Percentiles rank a stretch among this genome's conserved stretches.
These are phyloP conservation scores for Acanthosepion pharaonis DNA, from an alignment of 2,888 invertebrate genomes.

Conservation along the genomic window DNA sequence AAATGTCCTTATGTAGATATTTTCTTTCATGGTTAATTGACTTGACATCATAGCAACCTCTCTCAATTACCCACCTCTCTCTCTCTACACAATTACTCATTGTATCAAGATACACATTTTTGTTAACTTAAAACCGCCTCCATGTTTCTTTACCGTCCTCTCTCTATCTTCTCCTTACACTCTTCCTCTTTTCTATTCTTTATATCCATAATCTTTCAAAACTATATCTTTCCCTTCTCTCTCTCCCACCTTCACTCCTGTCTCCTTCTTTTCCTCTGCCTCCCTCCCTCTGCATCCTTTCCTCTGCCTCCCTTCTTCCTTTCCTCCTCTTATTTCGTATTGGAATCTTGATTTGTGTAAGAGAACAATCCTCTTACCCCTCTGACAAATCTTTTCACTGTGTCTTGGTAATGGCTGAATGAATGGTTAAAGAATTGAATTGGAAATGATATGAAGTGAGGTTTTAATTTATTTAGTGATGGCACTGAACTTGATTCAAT, in stretches of 20 bases:
- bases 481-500: too few relatives aligned
- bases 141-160: too few relatives aligned
- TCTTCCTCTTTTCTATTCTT: not conserved
- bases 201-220: not conserved
- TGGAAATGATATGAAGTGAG: too few relatives aligned
- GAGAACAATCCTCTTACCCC: too few relatives aligned
- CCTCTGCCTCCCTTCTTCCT: not conserved
- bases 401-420: too few relatives aligned
- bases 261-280: not conserved
- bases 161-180: conserved; percentile 23
- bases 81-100: not conserved
- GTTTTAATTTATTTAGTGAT: too few relatives aligned
- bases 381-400: too few relatives aligned
- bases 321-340: not conserved
- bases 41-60: not conserved
- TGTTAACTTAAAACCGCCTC: not conserved
- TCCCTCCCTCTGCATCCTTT: conserved; percentile 4
- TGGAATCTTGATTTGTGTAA: too few relatives aligned
- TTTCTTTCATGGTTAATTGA: conserved; percentile 16
- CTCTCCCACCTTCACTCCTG: conserved; percentile 34
- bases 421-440: too few relatives aligned
- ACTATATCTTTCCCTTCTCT: too few relatives aligned
- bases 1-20: not conserved
- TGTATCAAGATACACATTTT: not conserved
- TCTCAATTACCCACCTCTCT: not conserved